Conservation (phyloP, 37 sponge, comb jelly and placozoan genomes). For the Aplysina aerophoba region DNA sequence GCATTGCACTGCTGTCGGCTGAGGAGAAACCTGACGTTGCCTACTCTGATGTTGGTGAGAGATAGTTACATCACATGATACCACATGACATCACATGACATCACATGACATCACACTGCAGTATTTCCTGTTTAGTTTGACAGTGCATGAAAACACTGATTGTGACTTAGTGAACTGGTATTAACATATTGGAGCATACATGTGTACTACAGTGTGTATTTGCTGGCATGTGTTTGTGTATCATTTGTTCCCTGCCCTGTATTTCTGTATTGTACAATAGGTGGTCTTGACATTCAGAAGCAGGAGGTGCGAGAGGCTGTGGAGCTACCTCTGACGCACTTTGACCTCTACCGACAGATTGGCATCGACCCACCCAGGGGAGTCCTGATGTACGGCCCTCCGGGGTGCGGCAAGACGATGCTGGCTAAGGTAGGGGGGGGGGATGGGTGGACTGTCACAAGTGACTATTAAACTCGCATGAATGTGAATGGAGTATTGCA, state of each 20-base stretch:
- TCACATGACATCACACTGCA: no score
- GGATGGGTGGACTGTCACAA: conserved; percentile 26
- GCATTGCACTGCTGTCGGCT: conserved; percentile 92
- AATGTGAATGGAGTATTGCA: no score
- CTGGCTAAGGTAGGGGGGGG: conserved; percentile 76
- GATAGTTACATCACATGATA: no score
- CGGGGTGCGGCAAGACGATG: conserved; percentile 99
- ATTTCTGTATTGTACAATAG: conserved; percentile 13
- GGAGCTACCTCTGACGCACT: conserved; percentile 96
- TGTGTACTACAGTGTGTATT: no score
- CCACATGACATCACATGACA: no score
- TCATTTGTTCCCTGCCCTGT: no score
- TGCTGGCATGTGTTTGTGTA: no score
- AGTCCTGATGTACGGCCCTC: conserved; percentile 98
- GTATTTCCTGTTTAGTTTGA: no score
- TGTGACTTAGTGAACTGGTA: no score
- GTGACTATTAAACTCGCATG: no score
- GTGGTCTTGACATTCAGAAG: conserved; percentile 99
- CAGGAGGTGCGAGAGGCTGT: conserved; percentile 98
- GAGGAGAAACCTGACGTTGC: conserved; percentile 96
- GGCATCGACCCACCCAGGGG: conserved; percentile 99
- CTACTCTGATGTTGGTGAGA: conserved; percentile 86
- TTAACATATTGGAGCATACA: no score
- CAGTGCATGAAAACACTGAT: no score
- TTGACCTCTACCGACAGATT: conserved; percentile 97